phyloP scores from a whole-genome alignment of 1,140 invertebrate species.

The Halictus rubicundus region DNA sequence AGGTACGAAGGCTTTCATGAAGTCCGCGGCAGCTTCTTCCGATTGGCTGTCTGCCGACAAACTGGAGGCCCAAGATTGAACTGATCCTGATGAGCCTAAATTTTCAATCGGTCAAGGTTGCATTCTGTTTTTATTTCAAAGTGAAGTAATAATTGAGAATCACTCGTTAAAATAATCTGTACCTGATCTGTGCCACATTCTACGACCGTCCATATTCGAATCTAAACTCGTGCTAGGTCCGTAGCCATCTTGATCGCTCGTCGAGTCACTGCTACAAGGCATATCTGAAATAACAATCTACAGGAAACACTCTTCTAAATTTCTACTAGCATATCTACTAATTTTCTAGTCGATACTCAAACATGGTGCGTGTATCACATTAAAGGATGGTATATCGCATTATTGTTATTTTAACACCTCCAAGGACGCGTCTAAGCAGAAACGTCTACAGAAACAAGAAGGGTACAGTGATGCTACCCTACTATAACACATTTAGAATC shows the following conservation, averaged over 20 bases:
- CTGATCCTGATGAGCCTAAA: slow-evolving; percentile 85
- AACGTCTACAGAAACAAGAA: slow-evolving; percentile 29
- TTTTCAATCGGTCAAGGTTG: too few species aligned
- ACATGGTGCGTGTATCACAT: slow-evolving; percentile 26
- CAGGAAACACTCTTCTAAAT: slow-evolving; percentile 9
- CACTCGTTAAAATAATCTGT: slow-evolving; percentile 3
- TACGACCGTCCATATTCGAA: slow-evolving; percentile 82
- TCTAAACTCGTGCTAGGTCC: slow-evolving; percentile 83
- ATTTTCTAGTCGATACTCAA: slow-evolving; percentile 34
- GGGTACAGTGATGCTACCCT: background rate
- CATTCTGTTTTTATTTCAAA: too few species aligned
- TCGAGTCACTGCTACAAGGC: slow-evolving; percentile 81
- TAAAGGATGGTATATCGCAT: background rate
- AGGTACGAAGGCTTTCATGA: slow-evolving; percentile 88
- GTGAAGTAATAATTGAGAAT: too few species aligned
- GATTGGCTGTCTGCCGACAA: slow-evolving; percentile 86
- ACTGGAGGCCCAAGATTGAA: slow-evolving; percentile 88
- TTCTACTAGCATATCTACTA: background rate
- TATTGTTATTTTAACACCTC: background rate
- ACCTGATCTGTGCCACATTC: slow-evolving; percentile 82
- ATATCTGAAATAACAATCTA: slow-evolving; percentile 72
- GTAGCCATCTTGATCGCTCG: slow-evolving; percentile 82
- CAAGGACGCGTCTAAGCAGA: slow-evolving; percentile 40
- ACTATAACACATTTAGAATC: background rate
- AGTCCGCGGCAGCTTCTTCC: slow-evolving; percentile 85